Evolutionary conservation across 1,140 invertebrate species (phyloP).

Genomic region (Fragariocoptes setiger): DNA sequence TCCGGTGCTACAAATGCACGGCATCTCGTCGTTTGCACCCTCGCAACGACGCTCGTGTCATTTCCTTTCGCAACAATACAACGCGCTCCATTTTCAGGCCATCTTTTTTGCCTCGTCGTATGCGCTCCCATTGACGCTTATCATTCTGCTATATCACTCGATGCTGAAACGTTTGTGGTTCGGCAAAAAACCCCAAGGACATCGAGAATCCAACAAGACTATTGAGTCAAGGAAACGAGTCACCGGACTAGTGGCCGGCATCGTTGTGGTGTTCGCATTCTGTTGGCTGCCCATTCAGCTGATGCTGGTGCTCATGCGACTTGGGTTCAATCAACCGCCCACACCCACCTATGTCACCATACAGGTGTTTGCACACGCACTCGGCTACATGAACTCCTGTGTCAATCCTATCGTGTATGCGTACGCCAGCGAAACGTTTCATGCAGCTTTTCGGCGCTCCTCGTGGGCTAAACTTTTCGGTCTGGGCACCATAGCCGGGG

Average conservation of each 20-base stretch:
- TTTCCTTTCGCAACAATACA: slow-evolving; percentile 10
- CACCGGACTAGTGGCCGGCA: slow-evolving; percentile 65
- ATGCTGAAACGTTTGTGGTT: slow-evolving; percentile 65
- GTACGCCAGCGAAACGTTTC: not conserved
- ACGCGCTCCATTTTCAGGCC: slow-evolving; percentile 15
- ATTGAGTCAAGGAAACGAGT: slow-evolving; percentile 56
- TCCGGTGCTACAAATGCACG: slow-evolving; percentile 8
- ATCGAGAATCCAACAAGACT: slow-evolving; percentile 27
- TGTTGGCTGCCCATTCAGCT: slow-evolving; percentile 83
- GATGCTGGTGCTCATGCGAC: slow-evolving; percentile 41
- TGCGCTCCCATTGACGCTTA: slow-evolving; percentile 46
- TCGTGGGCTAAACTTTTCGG: not conserved
- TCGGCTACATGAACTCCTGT: slow-evolving; percentile 75
- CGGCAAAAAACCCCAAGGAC: slow-evolving; percentile 32
- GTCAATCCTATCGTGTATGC: slow-evolving; percentile 54
- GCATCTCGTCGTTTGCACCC: not conserved
- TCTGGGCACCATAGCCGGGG: not conserved
- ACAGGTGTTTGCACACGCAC: slow-evolving; percentile 49
- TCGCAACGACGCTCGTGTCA: not conserved
- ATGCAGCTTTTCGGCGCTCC: not conserved
- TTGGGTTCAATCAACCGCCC: slow-evolving; percentile 32
- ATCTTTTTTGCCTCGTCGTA: slow-evolving; percentile 50
- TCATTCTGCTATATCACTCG: slow-evolving; percentile 55
- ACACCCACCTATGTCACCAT: slow-evolving; percentile 29
- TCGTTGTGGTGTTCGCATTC: slow-evolving; percentile 69